Evolutionary conservation across 2,888 invertebrate species (phyloP), one percentile per base, ranked within the genome.

Genomic region (Drosophila buzzatii): DNA sequence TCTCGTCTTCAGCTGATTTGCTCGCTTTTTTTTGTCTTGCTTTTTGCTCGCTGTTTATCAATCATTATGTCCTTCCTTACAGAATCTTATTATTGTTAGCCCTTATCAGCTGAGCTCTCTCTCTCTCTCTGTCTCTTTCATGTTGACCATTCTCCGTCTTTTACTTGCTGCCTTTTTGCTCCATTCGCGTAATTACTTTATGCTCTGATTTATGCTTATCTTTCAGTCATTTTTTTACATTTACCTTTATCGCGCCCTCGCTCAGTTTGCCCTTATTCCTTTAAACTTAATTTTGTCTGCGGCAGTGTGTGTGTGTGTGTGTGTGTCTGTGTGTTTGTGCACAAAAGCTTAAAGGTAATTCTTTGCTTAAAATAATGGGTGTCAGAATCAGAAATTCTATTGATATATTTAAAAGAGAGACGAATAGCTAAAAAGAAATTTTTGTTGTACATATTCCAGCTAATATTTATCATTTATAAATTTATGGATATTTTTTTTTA

Each of bases 181-280:
- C 55, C 47, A 61, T 59, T 76, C 39, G 42, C 74, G 89, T 85
- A 86, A 85, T 88, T 87, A 78, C 85, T 72, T 84, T 86, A 84
- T 87, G 61, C 73, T 37, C 82, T 87, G 87, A 85, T 87, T 89
- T 86, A 85, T 84, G 85, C 66, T 84, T 81, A 88, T 85, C 83
- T 85, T 70, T 76, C 71, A 81, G 79, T 77, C 74, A 86, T 88
- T 79, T 83, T 88, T 88, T 79, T 79, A 79, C 81, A 73, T 88
- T 83, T 85, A 79, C 86, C 86, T 85, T 82, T 76, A 88, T 78
- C 71, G 57, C 56, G 67, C 41, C 31, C 10, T 16, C 31, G 57
- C 55, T 39, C 62, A 58, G 68, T 76, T 68, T 84, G 83, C 85
- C 80, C 83, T 68, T 70, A 79, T 84, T 87, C 74, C 74, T 80